Conservation (phyloP, 2,113 vertebrate genomes). For the Hypocryptadius cinnamomeus region DNA sequence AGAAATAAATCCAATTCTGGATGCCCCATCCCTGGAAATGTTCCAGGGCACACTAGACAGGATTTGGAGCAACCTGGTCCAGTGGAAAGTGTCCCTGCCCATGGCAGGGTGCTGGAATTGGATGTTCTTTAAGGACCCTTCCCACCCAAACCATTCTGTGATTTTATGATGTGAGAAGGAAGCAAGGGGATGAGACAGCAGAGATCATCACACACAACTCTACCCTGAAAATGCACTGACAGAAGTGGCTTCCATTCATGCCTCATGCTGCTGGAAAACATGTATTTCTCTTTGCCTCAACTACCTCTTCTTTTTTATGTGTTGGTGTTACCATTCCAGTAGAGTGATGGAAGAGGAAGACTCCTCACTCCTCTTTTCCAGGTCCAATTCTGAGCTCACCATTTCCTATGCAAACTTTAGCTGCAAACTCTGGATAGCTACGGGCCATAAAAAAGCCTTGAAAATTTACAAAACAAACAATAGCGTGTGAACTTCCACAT, state of each 20-base stretch:
- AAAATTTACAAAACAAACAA: neutral
- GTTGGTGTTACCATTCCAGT: neutral
- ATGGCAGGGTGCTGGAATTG: neutral
- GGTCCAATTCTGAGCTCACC: neutral
- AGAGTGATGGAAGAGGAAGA: neutral
- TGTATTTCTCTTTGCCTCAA: neutral
- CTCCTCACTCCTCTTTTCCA: neutral
- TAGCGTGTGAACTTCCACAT: neutral
- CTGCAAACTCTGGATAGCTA: neutral
- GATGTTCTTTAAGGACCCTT: neutral
- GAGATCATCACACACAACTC: neutral
- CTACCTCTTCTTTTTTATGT: fast-evolving
- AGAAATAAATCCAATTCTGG: neutral
- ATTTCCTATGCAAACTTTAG: neutral
- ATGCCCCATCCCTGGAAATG: neutral
- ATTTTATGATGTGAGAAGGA: neutral
- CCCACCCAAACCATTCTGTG: neutral
- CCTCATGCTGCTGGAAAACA: neutral
- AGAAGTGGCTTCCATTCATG: neutral
- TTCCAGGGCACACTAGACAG: neutral
- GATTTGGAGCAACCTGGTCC: neutral
- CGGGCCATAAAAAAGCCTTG: neutral
- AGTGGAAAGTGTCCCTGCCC: neutral
- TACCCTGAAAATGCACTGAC: fast-evolving
- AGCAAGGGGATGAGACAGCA: fast-evolving